phyloP scores from a whole-genome alignment of 2,113 vertebrate species.

The Actenoides lindsayi region DNA sequence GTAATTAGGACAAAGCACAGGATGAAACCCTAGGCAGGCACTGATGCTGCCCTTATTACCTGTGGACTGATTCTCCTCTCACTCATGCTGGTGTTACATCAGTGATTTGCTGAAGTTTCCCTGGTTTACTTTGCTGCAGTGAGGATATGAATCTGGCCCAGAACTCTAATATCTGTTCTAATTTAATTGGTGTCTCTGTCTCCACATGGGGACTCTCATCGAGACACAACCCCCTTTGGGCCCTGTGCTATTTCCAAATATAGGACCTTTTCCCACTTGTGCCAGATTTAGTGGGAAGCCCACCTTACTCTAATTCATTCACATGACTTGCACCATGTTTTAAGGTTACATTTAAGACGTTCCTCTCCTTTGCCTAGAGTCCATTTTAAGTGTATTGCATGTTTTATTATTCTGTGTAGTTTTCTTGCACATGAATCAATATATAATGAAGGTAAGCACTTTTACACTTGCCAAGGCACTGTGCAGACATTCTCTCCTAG shows the following conservation, averaged over 20 bases:
- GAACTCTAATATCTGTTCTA: conserved; percentile 58
- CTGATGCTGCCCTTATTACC: conserved; percentile 40
- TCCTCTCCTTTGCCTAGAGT: neutral
- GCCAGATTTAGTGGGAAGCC: conserved; percentile 15
- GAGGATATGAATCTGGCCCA: conserved; percentile 40
- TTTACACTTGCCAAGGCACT: conserved; percentile 17
- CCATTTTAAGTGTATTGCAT: neutral
- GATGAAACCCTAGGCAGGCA: conserved; percentile 32
- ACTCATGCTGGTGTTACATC: neutral
- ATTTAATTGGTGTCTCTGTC: conserved; percentile 54
- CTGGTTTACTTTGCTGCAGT: conserved; percentile 14
- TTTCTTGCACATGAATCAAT: conserved; percentile 41
- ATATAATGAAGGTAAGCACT: conserved; percentile 28
- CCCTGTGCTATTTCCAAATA: conserved; percentile 73
- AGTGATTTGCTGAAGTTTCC: neutral
- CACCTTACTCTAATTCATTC: neutral
- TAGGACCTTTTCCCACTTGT: conserved; percentile 48
- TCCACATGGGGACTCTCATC: conserved; percentile 43
- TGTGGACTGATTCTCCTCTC: conserved; percentile 32
- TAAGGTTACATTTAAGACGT: conserved; percentile 2
- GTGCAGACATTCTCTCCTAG: conserved; percentile 8
- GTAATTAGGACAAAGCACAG: conserved; percentile 61
- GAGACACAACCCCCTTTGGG: conserved; percentile 54
- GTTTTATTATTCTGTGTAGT: neutral
- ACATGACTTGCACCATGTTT: neutral